Evolutionary conservation across 2,113 vertebrate genomes (phyloP), one percentile per base, ranked within the genome.

Genomic region (Hyla sarda): DNA sequence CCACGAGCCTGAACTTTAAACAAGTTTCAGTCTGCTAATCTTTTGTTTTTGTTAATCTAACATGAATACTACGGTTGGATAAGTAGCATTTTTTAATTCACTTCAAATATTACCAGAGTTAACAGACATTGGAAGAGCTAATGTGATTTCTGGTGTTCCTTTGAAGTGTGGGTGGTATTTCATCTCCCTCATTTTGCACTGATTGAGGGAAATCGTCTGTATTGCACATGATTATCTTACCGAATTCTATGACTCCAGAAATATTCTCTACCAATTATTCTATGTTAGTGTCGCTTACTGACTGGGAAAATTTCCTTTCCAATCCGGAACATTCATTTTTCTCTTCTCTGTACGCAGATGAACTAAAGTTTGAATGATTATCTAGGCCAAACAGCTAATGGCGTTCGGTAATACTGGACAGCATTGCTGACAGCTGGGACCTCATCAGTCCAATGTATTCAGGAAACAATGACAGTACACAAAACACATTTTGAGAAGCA

Each of bases 161-260:
- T 28, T 30, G 67, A 86, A 30, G 50, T 86, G 77, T 58, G 69
- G 84, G 76, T 86, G 75, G 77, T 37, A 86, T 86, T 54, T 77
- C 37, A 73, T 86, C 75, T 58, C 52, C 19, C 83, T 77, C 58
- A 77, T 67, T 85, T 78, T 85, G 83, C 19, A 77, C 56, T 67
- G 83, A 77, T 85, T 85, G 83, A 78, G 56, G 47, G 58, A 85
- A 85, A 77, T 85, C 77, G 72, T 81, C 84, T 85, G 74, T 58
- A 86, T 50, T 81, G 65, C 69, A 86, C 58, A 37, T 86, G n/a
- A 86, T 80, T 86, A 71, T 79, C 60, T 67, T 47, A 28, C 72
- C 30, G 72, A 76, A 65, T 84, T 72, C 72, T 56, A 62, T 41
- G 12, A 48, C 30, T 73, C 12, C 58, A 74, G 71, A 80, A 72